Conservation (phyloP, 1,140 invertebrate species). For the Cydia pomonella region DNA sequence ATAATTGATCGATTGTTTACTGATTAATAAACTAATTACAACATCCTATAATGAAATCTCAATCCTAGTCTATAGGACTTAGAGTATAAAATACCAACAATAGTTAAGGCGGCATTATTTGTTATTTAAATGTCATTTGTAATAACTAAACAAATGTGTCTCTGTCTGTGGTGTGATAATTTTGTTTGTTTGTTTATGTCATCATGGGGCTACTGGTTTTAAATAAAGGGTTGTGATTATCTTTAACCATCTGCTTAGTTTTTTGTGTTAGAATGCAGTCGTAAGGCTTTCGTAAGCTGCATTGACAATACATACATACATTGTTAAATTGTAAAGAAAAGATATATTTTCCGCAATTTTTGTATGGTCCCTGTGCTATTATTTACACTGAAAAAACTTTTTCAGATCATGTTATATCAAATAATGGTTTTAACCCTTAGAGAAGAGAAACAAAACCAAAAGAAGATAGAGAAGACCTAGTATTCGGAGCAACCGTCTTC, state of each 20-base stretch:
- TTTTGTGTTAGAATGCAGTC: background rate
- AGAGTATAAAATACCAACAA: background rate
- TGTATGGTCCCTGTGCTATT: too few species aligned
- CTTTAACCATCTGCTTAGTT: background rate
- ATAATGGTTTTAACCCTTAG: too few species aligned
- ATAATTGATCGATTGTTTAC: conserved; percentile 32
- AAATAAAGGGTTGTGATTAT: conserved; percentile 19
- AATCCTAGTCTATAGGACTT: background rate
- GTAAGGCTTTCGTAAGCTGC: background rate
- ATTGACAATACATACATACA: background rate
- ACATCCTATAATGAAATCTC: background rate
- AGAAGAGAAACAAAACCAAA: too few species aligned
- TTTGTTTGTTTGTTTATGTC: conserved; percentile 46
- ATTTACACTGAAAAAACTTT: too few species aligned
- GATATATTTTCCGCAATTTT: too few species aligned
- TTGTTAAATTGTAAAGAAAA: background rate
- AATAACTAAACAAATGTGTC: conserved; percentile 48
- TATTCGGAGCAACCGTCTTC: too few species aligned
- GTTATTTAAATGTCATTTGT: conserved; percentile 16
- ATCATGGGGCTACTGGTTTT: conserved; percentile 37
- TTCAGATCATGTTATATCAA: too few species aligned
- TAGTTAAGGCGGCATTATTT: background rate
- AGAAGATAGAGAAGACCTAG: too few species aligned
- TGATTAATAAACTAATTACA: conserved; percentile 24
- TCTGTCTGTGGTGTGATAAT: conserved; percentile 36